These are phyloP conservation scores for Morbakka virulenta DNA, from an alignment of 30 jellyfish, hydroid and myxozoan species.

Conservation along the genomic window DNA sequence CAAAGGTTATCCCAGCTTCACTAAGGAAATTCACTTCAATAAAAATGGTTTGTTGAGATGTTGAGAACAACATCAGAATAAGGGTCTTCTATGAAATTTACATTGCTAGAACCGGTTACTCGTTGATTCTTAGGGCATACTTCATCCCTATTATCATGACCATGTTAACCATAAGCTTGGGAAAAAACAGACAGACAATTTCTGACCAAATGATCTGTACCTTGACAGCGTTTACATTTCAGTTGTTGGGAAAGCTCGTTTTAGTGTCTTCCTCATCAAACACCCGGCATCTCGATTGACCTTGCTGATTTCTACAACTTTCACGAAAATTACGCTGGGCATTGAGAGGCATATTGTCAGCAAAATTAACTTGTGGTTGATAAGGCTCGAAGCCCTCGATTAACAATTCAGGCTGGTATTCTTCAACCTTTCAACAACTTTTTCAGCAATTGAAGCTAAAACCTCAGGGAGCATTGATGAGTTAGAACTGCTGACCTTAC, in stretches of 20 bases:
- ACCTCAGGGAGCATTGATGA: background rate
- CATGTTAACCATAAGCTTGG: constrained; percentile 66
- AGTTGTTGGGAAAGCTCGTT: constrained; percentile 30
- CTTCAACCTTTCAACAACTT: background rate
- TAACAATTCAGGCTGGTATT: background rate
- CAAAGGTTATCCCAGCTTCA: background rate
- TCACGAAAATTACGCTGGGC: too few species aligned
- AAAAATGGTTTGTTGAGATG: constrained; percentile 1
- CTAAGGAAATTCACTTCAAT: constrained; percentile 11
- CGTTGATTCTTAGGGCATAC: constrained; percentile 27
- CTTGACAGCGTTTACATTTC: constrained; percentile 43
- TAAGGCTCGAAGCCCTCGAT: background rate
- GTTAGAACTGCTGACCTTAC: background rate
- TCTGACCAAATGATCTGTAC: constrained; percentile 27
- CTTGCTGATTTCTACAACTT: background rate
- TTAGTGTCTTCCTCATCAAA: constrained; percentile 3
- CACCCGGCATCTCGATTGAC: constrained; percentile 10
- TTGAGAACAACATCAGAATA: constrained; percentile 29
- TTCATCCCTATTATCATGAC: constrained; percentile 30
- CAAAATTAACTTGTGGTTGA: constrained; percentile 2
- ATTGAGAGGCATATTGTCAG: background rate
- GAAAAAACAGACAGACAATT: constrained; percentile 46
- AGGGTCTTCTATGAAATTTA: constrained; percentile 14
- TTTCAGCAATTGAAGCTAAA: too few species aligned
- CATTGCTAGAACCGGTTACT: constrained; percentile 27